A percentile compares a stretch with the other conserved stretches of the same genome.
Conservation (phyloP, 2,888 invertebrate species). For the Corbicula japonica region DNA sequence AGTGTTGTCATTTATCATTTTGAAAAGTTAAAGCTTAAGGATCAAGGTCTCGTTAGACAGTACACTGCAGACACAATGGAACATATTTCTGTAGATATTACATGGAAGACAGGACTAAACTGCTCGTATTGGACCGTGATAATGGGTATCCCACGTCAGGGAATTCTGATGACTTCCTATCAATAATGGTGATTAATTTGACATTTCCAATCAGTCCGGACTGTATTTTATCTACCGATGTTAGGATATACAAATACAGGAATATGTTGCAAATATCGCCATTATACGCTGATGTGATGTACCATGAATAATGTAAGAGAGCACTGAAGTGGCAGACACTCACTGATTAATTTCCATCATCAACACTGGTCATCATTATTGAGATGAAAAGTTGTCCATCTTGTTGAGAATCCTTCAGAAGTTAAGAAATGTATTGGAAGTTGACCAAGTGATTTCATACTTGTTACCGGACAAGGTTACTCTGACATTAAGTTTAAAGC, state of each 20-base stretch:
- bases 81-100: conserved; percentile 20
- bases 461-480: too few species aligned
- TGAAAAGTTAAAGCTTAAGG: too few species aligned
- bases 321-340: background rate
- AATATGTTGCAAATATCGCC: conserved; percentile 37
- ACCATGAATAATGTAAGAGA: conserved; percentile 40
- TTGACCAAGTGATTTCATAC: too few species aligned
- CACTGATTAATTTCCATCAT: conserved; percentile 36
- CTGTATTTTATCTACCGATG: conserved; percentile 39
- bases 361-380: conserved; percentile 31
- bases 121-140: conserved; percentile 17
- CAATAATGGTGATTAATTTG: conserved; percentile 63
- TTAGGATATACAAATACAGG: conserved; percentile 40
- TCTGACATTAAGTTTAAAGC: too few species aligned
- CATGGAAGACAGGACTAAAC: conserved; percentile 25
- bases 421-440: too few species aligned
- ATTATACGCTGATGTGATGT: conserved; percentile 32
- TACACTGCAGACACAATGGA: too few species aligned
- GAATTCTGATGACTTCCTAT: conserved; percentile 39
- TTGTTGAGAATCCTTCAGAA: too few species aligned
- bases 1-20: too few species aligned
- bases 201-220: conserved; percentile 51
- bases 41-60: too few species aligned
- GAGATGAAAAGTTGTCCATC: too few species aligned
- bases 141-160: conserved; percentile 30